phyloP scores from a whole-genome alignment of 1,140 invertebrate genomes.

The Papilio helenus region DNA sequence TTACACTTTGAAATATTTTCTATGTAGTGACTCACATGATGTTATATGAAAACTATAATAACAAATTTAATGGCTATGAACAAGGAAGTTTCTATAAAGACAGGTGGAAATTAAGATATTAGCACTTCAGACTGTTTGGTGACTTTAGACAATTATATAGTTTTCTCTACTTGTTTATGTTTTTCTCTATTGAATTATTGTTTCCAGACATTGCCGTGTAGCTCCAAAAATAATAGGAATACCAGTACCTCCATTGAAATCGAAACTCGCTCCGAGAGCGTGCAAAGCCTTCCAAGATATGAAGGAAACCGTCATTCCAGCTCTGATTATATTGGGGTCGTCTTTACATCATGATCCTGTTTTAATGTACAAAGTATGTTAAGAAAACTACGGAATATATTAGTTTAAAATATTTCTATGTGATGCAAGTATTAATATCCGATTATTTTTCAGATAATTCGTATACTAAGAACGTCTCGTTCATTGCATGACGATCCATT shows the following conservation, averaged over 20 bases:
- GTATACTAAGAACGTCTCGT: slow-evolving; percentile 72
- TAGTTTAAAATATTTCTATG: neutral
- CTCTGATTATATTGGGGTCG: slow-evolving; percentile 93
- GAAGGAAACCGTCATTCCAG: slow-evolving; percentile 91
- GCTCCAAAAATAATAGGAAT: slow-evolving; percentile 87
- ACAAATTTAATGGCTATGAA: too few species aligned
- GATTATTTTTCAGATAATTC: slow-evolving; percentile 69
- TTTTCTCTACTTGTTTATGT: slow-evolving; percentile 20
- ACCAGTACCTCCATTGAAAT: slow-evolving; percentile 83
- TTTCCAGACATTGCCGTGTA: slow-evolving; percentile 87
- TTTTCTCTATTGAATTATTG: slow-evolving; percentile 36
- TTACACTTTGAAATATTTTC: too few species aligned
- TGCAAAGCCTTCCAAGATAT: slow-evolving; percentile 87
- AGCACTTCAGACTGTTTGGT: too few species aligned
- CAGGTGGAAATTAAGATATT: too few species aligned
- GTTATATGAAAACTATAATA: too few species aligned
- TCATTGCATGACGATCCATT: slow-evolving; percentile 79
- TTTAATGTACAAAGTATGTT: slow-evolving; percentile 91
- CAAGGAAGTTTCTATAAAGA: too few species aligned
- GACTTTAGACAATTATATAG: too few species aligned
- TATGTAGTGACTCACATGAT: too few species aligned
- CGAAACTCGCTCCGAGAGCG: slow-evolving; percentile 84
- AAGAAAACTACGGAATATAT: slow-evolving; percentile 20
- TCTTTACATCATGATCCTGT: slow-evolving; percentile 94
- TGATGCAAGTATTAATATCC: slow-evolving; percentile 12